These are phyloP conservation scores for Chaetodon trifascialis DNA, from an alignment of 2,113 vertebrate species.

Conservation along the genomic window DNA sequence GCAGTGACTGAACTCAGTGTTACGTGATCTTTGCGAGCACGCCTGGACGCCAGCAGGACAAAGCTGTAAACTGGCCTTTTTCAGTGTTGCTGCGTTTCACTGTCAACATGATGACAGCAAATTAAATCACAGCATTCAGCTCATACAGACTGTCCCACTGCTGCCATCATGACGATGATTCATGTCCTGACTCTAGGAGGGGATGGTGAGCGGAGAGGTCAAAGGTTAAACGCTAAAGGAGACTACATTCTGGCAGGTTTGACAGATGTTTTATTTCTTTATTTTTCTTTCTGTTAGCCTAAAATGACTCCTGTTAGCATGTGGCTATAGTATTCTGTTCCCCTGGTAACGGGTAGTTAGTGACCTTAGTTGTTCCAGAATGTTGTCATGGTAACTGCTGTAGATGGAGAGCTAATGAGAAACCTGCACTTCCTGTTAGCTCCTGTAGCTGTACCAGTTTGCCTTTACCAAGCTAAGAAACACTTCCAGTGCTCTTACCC, in stretches of 20 bases:
- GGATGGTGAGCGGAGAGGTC: not conserved
- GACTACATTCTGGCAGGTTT: not conserved
- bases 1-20: too few species aligned
- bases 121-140: not conserved
- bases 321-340: not conserved
- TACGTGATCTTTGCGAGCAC: too few species aligned
- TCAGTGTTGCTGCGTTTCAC: not conserved
- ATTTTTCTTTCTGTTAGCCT: not conserved
- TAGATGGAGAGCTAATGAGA: not conserved
- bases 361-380: not conserved
- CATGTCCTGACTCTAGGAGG: not conserved
- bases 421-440: constrained; percentile 22
- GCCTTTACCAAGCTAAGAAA: not conserved
- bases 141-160: not conserved
- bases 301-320: not conserved
- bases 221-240: not conserved
- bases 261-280: not conserved
- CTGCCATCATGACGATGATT: not conserved
- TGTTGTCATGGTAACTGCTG: not conserved
- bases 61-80: not conserved
- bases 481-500: constrained; percentile 15
- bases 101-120: too few species aligned
- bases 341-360: not conserved
- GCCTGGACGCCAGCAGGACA: too few species aligned
- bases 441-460: not conserved